Evolutionary conservation across 2,888 invertebrate genomes (phyloP).

Genomic region (Merodon equestris): DNA sequence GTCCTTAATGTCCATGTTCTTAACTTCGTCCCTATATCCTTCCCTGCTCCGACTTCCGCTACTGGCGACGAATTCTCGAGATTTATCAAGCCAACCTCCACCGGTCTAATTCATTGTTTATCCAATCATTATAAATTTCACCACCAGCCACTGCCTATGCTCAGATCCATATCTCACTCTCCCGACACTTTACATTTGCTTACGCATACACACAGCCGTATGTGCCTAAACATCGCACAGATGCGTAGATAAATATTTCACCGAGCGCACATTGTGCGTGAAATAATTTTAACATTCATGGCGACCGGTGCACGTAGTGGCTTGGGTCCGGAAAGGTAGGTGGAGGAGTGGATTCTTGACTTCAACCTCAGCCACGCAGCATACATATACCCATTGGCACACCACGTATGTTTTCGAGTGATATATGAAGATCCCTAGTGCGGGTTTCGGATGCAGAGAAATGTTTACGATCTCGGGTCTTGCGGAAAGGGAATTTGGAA

Average conservation of each 20-base stretch:
- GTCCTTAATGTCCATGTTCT: too few relatives aligned
- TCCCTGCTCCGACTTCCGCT: too few relatives aligned
- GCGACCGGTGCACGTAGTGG: conserved; percentile 50
- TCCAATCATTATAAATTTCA: conserved; percentile 56
- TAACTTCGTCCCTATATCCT: too few relatives aligned
- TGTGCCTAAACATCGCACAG: neutral
- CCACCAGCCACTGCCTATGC: conserved; percentile 31
- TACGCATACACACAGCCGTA: neutral
- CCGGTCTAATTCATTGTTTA: conserved; percentile 40
- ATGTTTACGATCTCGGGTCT: conserved; percentile 13
- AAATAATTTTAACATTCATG: conserved; percentile 64
- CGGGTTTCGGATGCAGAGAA: neutral
- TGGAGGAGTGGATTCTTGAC: conserved; percentile 39
- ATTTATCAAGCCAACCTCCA: conserved; percentile 1
- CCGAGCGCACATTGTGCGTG: conserved; percentile 51
- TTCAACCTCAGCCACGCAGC: conserved; percentile 14
- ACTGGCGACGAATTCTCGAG: too few relatives aligned
- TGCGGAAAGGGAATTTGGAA: conserved; percentile 17
- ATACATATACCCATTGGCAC: too few relatives aligned
- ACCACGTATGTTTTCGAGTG: too few relatives aligned
- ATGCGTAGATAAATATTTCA: conserved; percentile 10
- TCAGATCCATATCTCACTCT: conserved; percentile 9
- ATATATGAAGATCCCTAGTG: too few relatives aligned
- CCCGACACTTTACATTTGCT: neutral
- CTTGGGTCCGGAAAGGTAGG: conserved; percentile 41